phyloP scores from a whole-genome alignment of 2,113 vertebrate genomes.

The Gallinago paraguaiae region DNA sequence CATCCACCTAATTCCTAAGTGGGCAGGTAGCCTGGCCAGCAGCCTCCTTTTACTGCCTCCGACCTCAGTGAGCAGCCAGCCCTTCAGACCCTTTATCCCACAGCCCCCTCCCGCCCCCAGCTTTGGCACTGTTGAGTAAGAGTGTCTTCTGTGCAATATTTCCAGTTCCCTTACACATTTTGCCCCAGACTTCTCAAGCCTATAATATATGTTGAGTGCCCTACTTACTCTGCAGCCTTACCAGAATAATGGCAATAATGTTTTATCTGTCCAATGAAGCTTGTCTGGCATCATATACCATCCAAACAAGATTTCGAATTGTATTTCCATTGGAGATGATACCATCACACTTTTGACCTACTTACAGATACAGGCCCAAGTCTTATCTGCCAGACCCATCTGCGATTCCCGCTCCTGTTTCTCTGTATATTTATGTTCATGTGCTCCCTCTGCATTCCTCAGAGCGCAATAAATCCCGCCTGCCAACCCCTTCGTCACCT shows the following conservation, averaged over 20 bases:
- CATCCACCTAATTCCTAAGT: background rate
- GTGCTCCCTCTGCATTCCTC: slow-evolving; percentile 55
- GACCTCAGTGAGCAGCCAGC: background rate
- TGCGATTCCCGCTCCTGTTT: slow-evolving; percentile 49
- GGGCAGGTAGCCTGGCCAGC: background rate
- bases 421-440: slow-evolving; percentile 62
- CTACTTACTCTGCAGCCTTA: slow-evolving; percentile 29
- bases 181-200: background rate
- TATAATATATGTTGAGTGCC: slow-evolving; percentile 26
- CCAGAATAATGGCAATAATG: slow-evolving; percentile 32
- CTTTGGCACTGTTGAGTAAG: background rate
- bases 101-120: background rate
- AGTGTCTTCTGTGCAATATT: slow-evolving; percentile 2
- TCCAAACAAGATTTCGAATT: slow-evolving; percentile 45
- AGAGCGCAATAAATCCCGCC: slow-evolving; percentile 59
- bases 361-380: slow-evolving; percentile 43
- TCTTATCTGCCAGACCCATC: slow-evolving; percentile 65
- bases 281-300: slow-evolving; percentile 11
- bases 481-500: slow-evolving; percentile 66
- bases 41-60: background rate
- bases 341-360: slow-evolving; percentile 45
- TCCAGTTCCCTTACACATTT: slow-evolving; percentile 15
- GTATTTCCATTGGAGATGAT: slow-evolving; percentile 30
- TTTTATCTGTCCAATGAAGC: slow-evolving; percentile 52
- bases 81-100: background rate